Evolutionary conservation across 2,113 vertebrate genomes (phyloP), one percentile per base, ranked within the genome.

Genomic region (Loxodonta africana): DNA sequence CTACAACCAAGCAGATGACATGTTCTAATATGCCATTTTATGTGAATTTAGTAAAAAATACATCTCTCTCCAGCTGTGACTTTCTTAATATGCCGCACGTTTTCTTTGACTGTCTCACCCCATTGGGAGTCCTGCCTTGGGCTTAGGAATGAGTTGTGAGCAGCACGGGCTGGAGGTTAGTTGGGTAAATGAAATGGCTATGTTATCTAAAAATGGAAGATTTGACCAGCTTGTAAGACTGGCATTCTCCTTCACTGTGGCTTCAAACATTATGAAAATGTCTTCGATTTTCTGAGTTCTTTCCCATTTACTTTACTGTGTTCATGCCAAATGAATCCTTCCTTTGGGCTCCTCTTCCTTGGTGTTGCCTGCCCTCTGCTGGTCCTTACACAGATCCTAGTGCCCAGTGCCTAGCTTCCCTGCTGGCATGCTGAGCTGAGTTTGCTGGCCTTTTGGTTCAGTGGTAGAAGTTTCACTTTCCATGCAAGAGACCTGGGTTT

Each of bases 1-100:
- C 96, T 98, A 98, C 33, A 98, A 98, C 62, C 96, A n/a, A 88
- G 95, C 73, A 5, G 95, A 46, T 14, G 48, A 96, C 69, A 21
- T 76, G 63, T 95, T 97, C 69, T 97, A 80, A 97, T 4, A 30
- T 44, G 20, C 33, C 73, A 1, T 57, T 69, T 91, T 33, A 20
- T n/a, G n/a, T 65, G 41, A 33, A 33, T n/a, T 37, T 57, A 30
- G 3, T 92, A 77, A 80, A 44, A 69, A 88, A 74, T 8, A 2
- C 4, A 18, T 11, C 12, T 8, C 23, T 46, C 60, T 63, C 81
- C 5, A 6, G 5, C 30, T 41, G 30, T 37, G n/a, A 57, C 44
- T 15, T 28, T 77, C 12, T 73, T 21, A 23, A 12, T 60, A 2
- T 26, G 10, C 65, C 9, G 51, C 0, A 0, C 15, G 20, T 37